Evolutionary conservation across 2,113 vertebrate species (phyloP).

Genomic region (Malurus cyaneus): DNA sequence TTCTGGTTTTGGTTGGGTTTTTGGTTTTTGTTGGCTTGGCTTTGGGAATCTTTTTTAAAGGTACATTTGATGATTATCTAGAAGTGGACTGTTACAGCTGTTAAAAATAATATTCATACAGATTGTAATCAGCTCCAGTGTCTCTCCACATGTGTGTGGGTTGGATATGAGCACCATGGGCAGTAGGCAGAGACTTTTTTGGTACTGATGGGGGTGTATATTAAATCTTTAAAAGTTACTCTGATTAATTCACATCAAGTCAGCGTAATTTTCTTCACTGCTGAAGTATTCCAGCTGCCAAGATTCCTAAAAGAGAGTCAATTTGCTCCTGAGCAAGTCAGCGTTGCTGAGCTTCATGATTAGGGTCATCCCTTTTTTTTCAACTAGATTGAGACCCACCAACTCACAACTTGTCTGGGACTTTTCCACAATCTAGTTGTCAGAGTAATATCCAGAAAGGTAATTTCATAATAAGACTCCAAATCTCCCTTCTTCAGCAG

Average conservation of each 20-base stretch:
- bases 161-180: slow-evolving; percentile 21
- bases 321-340: not conserved
- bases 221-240: slow-evolving; percentile 43
- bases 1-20: not conserved
- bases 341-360: not conserved
- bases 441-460: not conserved
- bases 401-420: not conserved
- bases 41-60: not conserved
- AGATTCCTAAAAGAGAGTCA: not conserved
- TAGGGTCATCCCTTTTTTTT: not conserved
- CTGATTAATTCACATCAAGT: slow-evolving; percentile 41
- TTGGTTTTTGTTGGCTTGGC: not conserved
- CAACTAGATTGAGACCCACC: not conserved
- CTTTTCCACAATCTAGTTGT: not conserved
- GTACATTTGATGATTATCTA: slow-evolving; percentile 71
- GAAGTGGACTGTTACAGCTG: slow-evolving; percentile 62
- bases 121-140: slow-evolving; percentile 41
- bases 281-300: slow-evolving; percentile 19
- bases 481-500: not conserved
- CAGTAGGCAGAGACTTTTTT: slow-evolving; percentile 48
- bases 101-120: slow-evolving; percentile 56
- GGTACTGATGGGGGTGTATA: slow-evolving; percentile 33
- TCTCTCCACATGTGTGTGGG: slow-evolving; percentile 10
- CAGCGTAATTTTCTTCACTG: slow-evolving; percentile 14
- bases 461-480: not conserved